A percentile compares a stretch with the other conserved stretches of the same genome.
phyloP scores from a whole-genome alignment of 1,140 invertebrate genomes.

The Calosoma granatense region DNA sequence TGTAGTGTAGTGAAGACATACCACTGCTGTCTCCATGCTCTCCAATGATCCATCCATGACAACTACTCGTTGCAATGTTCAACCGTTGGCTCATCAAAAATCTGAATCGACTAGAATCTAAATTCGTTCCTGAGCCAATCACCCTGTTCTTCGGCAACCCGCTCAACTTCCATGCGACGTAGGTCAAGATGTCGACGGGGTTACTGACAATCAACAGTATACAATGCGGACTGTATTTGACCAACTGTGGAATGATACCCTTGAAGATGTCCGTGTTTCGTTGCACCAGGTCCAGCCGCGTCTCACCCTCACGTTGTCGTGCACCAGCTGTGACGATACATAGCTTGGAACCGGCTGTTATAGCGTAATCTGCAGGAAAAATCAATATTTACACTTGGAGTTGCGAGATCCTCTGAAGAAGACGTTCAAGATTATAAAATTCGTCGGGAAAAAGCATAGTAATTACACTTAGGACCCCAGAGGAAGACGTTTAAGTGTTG shows the following conservation, averaged over 20 bases:
- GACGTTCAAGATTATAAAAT: conserved; percentile 69
- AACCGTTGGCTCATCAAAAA: conserved; percentile 76
- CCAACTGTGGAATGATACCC: conserved; percentile 66
- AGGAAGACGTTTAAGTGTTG: too few species aligned
- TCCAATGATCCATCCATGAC: conserved; percentile 83
- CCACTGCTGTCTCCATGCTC: conserved; percentile 76
- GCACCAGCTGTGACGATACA: conserved; percentile 85
- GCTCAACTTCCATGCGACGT: conserved; percentile 87
- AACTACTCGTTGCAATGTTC: conserved; percentile 66
- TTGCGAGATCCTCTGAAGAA: conserved; percentile 36
- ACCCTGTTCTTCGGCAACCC: conserved; percentile 77
- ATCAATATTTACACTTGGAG: too few species aligned
- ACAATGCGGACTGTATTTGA: conserved; percentile 77
- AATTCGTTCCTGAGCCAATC: conserved; percentile 83
- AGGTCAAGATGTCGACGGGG: conserved; percentile 83
- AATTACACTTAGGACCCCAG: too few species aligned
- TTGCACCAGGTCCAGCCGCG: conserved; percentile 71
- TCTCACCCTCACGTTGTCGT: conserved; percentile 78
- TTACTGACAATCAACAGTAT: conserved; percentile 85
- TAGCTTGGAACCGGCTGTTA: conserved; percentile 67
- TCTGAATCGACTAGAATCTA: conserved; percentile 84
- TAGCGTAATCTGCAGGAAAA: conserved; percentile 54
- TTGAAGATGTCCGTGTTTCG: conserved; percentile 85
- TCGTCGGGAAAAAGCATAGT: background rate
- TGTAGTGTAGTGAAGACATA: too few species aligned